phyloP scores from a whole-genome alignment of 2,113 vertebrate species.

The Lophura nycthemera region DNA sequence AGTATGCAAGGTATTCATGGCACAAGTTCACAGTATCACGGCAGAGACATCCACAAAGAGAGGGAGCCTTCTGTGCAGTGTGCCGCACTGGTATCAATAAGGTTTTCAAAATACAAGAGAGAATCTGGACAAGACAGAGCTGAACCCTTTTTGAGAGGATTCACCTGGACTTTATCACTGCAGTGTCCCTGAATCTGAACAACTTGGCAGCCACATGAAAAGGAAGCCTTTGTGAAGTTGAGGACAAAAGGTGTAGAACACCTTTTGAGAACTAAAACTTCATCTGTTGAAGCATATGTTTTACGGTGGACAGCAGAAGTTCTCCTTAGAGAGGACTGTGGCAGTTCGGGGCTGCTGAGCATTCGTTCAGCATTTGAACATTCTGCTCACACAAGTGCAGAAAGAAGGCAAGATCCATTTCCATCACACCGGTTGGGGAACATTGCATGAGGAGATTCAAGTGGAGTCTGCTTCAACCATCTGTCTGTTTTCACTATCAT shows the following conservation, averaged over 20 bases:
- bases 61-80: background rate
- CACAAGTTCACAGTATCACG: background rate
- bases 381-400: background rate
- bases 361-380: background rate
- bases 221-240: background rate
- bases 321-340: background rate
- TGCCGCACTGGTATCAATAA: background rate
- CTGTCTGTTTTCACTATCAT: background rate
- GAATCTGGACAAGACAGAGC: background rate
- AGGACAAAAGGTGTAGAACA: background rate
- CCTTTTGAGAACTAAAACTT: background rate
- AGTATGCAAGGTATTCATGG: accelerated
- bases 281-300: background rate
- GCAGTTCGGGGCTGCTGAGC: background rate
- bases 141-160: background rate
- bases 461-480: background rate
- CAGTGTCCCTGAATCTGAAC: background rate
- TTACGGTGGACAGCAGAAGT: background rate
- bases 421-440: background rate
- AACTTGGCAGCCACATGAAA: background rate
- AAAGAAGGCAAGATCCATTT: background rate
- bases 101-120: background rate
- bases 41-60: background rate
- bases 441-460: background rate
- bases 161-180: background rate